These are phyloP conservation scores for Sebastes diploproa DNA, from an alignment of 2,797 vertebrate species.

Conservation along the genomic window DNA sequence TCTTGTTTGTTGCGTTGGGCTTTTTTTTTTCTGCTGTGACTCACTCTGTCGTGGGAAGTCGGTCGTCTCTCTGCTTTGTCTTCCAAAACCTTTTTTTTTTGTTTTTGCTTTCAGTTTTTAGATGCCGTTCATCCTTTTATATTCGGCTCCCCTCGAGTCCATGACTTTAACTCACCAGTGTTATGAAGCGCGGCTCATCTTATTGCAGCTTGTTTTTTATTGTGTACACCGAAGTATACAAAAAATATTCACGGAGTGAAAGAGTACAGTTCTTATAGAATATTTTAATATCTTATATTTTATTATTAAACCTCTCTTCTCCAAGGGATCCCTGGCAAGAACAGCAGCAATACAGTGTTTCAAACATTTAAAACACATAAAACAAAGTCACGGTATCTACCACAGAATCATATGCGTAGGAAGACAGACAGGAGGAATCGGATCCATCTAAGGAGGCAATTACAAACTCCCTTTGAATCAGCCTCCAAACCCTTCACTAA, in stretches of 20 bases:
- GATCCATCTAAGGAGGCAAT: not conserved
- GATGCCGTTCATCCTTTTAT: conserved; percentile 35
- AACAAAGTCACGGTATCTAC: not conserved
- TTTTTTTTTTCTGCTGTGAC: conserved; percentile 47
- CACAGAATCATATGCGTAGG: not conserved
- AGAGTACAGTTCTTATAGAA: not conserved
- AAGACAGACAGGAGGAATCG: not conserved
- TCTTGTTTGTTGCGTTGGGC: conserved; percentile 55
- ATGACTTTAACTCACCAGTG: conserved; percentile 7
- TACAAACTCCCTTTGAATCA: not conserved
- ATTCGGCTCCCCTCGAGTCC: conserved; percentile 13
- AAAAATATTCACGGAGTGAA: not conserved
- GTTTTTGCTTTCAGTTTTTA: conserved; percentile 32
- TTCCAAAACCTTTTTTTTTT: conserved; percentile 20
- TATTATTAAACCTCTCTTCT: not conserved
- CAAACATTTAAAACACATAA: not conserved
- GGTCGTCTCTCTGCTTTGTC: conserved; percentile 49
- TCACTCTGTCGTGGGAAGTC: conserved; percentile 72
- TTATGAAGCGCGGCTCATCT: conserved; percentile 16
- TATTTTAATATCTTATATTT: not conserved
- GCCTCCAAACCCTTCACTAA: not conserved
- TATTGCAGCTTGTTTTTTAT: conserved; percentile 13
- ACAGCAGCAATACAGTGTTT: not conserved
- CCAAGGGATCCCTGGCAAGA: not conserved
- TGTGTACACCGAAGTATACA: not conserved